A percentile compares a stretch with the other conserved stretches of the same genome.
Conservation (phyloP, 2,888 invertebrate species). For the Xanthorhoe designata region DNA sequence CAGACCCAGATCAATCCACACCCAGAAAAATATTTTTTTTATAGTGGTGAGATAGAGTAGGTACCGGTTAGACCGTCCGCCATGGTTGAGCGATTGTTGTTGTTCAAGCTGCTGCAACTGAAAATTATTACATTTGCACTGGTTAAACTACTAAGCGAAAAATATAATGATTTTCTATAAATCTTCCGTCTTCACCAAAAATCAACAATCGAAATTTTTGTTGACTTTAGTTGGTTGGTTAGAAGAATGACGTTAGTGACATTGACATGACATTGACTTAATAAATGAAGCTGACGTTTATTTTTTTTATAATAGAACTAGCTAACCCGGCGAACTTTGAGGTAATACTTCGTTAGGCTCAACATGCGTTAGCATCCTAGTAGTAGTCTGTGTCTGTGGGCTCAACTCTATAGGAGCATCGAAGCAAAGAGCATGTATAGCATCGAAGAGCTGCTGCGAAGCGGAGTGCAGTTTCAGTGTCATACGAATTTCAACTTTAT, state of each 20-base stretch:
- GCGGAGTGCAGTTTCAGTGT: no score
- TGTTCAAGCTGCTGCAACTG: background rate
- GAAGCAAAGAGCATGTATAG: no score
- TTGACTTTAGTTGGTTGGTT: background rate
- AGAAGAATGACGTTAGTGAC: background rate
- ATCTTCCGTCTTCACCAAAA: background rate
- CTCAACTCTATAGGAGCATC: no score
- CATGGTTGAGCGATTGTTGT: conserved; percentile 49
- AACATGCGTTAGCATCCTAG: no score
- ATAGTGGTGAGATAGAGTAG: background rate
- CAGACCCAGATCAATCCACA: conserved; percentile 22
- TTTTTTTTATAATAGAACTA: no score
- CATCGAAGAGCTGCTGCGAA: no score
- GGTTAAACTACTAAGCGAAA: background rate
- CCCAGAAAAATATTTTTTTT: conserved; percentile 16
- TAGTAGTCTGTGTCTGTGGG: no score
- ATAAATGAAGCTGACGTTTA: background rate
- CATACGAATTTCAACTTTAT: no score
- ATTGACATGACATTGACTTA: conserved; percentile 5
- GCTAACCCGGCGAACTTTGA: no score
- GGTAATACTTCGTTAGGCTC: no score
- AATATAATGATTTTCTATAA: background rate
- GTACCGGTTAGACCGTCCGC: conserved; percentile 59
- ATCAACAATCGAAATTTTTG: conserved; percentile 9
- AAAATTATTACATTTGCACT: conserved; percentile 10